phyloP scores from a whole-genome alignment of 2,888 invertebrate genomes.

The Xanthorhoe designata region DNA sequence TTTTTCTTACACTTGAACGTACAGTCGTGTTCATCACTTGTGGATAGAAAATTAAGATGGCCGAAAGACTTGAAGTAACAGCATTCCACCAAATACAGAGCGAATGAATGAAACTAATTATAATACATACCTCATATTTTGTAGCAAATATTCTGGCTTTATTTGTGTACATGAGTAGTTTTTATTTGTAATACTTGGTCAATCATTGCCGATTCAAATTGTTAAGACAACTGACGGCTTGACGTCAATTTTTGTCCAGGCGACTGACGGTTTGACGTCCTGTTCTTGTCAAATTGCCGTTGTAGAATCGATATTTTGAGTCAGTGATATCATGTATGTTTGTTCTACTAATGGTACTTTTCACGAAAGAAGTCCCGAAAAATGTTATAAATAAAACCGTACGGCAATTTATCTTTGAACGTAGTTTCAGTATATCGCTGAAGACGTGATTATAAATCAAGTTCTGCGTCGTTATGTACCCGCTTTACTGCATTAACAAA shows the following conservation, averaged over 20 bases:
- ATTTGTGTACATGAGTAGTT: constrained; percentile 57
- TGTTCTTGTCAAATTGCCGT: too few species aligned
- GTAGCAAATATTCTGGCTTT: constrained; percentile 60
- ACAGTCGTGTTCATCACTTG: constrained; percentile 34
- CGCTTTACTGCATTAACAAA: too few species aligned
- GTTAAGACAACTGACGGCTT: background rate
- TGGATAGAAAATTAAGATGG: constrained; percentile 30
- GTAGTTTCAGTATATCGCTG: too few species aligned
- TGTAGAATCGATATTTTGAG: too few species aligned
- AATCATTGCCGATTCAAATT: constrained; percentile 13
- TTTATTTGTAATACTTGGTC: constrained; percentile 37
- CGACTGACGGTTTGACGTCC: background rate
- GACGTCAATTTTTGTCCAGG: background rate
- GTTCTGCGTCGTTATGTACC: too few species aligned
- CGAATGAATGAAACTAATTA: constrained; percentile 52
- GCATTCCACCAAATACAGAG: constrained; percentile 62
- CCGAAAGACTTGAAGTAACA: constrained; percentile 43
- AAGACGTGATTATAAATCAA: too few species aligned
- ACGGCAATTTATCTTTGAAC: too few species aligned
- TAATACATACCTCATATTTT: constrained; percentile 80
- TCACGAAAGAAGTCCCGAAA: too few species aligned
- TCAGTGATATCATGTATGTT: too few species aligned
- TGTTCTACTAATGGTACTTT: too few species aligned
- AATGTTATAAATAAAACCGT: too few species aligned
- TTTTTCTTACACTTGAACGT: background rate